Evolutionary conservation across 1,140 invertebrate genomes (phyloP).

Genomic region (Scylla paramamosain): DNA sequence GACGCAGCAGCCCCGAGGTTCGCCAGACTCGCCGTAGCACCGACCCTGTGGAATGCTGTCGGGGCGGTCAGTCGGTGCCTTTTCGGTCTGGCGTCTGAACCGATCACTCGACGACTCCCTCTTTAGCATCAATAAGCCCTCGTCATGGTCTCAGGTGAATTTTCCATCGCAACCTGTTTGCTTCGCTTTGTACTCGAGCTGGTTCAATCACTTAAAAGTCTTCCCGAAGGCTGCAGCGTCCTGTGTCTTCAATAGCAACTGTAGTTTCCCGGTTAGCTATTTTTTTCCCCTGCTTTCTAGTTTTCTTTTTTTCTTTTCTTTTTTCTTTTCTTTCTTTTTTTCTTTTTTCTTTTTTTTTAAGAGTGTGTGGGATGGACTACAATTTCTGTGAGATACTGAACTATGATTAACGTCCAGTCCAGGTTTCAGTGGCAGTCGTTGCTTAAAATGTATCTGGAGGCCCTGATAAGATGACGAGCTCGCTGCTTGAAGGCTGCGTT

Average conservation of each 20-base stretch:
- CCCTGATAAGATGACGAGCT: background rate
- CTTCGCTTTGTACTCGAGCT: background rate
- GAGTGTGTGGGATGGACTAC: background rate
- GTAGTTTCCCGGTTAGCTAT: background rate
- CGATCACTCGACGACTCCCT: background rate
- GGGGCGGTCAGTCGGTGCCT: background rate
- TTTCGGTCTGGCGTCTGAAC: background rate
- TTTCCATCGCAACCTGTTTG: slow-evolving; percentile 2
- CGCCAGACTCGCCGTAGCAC: background rate
- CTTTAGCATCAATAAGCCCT: background rate
- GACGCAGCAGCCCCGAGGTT: background rate
- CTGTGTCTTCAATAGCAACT: background rate
- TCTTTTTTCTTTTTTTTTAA: background rate
- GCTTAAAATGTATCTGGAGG: background rate
- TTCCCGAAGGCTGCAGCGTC: background rate
- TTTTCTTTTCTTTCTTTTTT: background rate
- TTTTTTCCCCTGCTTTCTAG: background rate
- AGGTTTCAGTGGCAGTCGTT: background rate
- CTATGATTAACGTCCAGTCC: background rate
- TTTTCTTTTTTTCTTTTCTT: background rate
- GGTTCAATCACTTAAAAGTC: background rate
- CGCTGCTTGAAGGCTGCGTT: background rate
- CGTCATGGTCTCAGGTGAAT: slow-evolving; percentile 19
- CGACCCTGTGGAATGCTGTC: background rate
- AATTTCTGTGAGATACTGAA: slow-evolving; percentile 14